Evolutionary conservation across 2,888 invertebrate species (phyloP).

Genomic region (Athalia circularis): DNA sequence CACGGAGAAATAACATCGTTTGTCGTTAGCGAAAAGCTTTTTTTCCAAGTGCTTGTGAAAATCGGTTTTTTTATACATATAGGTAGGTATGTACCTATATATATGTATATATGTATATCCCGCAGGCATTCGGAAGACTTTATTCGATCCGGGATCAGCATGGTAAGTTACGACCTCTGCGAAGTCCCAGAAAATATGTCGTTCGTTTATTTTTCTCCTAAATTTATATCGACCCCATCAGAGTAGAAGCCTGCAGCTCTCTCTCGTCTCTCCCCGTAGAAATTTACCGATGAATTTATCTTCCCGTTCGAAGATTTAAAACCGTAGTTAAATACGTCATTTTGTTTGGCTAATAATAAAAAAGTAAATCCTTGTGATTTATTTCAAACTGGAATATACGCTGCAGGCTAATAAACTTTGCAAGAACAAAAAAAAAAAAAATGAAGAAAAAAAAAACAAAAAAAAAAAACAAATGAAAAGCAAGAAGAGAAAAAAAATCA

Average conservation of each 20-base stretch:
- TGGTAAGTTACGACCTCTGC: slow-evolving; percentile 13
- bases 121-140: slow-evolving; percentile 6
- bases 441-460: not conserved
- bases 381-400: too few relatives aligned
- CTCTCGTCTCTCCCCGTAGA: too few relatives aligned
- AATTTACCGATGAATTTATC: too few relatives aligned
- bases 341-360: slow-evolving; percentile 1
- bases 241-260: too few relatives aligned
- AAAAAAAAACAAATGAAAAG: slow-evolving; percentile 5
- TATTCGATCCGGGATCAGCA: slow-evolving; percentile 25
- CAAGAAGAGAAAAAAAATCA: not conserved
- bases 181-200: slow-evolving; percentile 25
- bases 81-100: too few relatives aligned
- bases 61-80: too few relatives aligned
- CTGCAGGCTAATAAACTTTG: too few relatives aligned
- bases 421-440: not conserved
- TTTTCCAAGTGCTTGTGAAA: too few relatives aligned
- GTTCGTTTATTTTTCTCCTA: slow-evolving; percentile 14
- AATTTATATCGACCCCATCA: slow-evolving; percentile 16
- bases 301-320: too few relatives aligned
- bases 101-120: too few relatives aligned
- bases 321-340: not conserved
- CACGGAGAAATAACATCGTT: too few relatives aligned
- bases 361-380: not conserved
- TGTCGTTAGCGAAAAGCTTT: too few relatives aligned